phyloP scores from a whole-genome alignment of 1,140 invertebrate genomes.

The Hyphantria cunea region DNA sequence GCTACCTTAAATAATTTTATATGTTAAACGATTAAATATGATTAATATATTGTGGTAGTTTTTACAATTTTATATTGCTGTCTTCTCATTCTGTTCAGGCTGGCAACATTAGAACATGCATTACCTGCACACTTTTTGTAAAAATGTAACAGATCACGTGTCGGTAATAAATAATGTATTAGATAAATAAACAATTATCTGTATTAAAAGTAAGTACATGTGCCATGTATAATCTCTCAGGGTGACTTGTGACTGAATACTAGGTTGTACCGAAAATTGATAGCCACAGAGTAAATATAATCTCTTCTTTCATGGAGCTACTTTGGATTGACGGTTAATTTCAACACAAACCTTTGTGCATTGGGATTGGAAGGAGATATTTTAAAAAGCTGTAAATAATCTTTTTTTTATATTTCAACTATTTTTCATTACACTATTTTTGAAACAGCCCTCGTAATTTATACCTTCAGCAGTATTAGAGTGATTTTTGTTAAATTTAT shows the following conservation, averaged over 20 bases:
- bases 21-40: conserved; percentile 59
- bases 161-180: conserved; percentile 48
- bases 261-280: conserved; percentile 58
- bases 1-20: conserved; percentile 57
- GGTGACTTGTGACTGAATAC: conserved; percentile 55
- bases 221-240: conserved; percentile 44
- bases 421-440: no score
- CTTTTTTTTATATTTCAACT: no score
- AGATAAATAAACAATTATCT: conserved; percentile 41
- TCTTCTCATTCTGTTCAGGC: conserved; percentile 56
- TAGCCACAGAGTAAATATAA: no score
- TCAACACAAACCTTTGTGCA: no score
- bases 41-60: conserved; percentile 76
- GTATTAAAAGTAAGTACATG: conserved; percentile 57
- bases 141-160: conserved; percentile 41
- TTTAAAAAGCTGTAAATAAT: no score
- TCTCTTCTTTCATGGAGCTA: no score
- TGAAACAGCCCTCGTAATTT: conserved; percentile 59
- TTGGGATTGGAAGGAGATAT: no score
- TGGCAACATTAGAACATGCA: conserved; percentile 27
- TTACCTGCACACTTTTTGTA: conserved; percentile 38
- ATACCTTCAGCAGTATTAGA: conserved; percentile 81
- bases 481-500: conserved; percentile 81
- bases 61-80: conserved; percentile 68
- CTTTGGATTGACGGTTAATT: no score